Conservation (phyloP, 2,888 invertebrate genomes). For the Leuctra nigra region DNA sequence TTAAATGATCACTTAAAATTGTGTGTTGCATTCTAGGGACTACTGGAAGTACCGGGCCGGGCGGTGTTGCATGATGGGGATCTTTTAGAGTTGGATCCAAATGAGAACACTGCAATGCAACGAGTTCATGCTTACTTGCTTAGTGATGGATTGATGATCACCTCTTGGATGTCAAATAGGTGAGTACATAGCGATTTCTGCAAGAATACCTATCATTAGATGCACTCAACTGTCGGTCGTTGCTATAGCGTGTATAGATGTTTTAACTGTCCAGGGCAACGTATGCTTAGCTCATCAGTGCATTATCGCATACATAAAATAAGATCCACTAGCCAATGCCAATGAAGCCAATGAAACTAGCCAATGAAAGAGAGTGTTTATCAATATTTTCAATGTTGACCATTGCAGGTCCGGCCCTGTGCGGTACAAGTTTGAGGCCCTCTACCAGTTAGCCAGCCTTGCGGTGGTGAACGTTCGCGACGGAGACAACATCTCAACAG, state of each 20-base stretch:
- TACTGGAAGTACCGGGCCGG: conserved; percentile 68
- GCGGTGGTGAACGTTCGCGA: conserved; percentile 93
- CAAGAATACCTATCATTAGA: too few relatives aligned
- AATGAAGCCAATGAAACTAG: too few relatives aligned
- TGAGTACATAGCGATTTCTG: conserved; percentile 30
- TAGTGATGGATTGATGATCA: conserved; percentile 86
- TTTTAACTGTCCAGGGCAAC: too few relatives aligned
- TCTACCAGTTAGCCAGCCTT: conserved; percentile 80
- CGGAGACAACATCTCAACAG: conserved; percentile 76
- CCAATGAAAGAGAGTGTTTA: too few relatives aligned
- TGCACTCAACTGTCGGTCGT: too few relatives aligned
- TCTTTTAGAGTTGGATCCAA: conserved; percentile 79
- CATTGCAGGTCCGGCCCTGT: conserved; percentile 58
- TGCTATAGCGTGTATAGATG: too few relatives aligned
- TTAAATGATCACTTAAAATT: too few relatives aligned
- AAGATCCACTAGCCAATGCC: too few relatives aligned
- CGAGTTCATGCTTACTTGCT: conserved; percentile 88
- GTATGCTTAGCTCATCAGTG: too few relatives aligned
- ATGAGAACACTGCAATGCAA: conserved; percentile 79
- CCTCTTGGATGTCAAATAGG: conserved; percentile 68
- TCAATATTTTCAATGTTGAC: too few relatives aligned
- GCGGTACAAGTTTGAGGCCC: conserved; percentile 74
- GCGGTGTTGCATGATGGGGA: conserved; percentile 87
- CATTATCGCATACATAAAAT: too few relatives aligned
- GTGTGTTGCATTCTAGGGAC: too few relatives aligned